A percentile compares a stretch with the other conserved stretches of the same genome.
These are phyloP conservation scores for Carassius gibelio DNA, from an alignment of 2,113 vertebrate genomes.

Conservation along the genomic window DNA sequence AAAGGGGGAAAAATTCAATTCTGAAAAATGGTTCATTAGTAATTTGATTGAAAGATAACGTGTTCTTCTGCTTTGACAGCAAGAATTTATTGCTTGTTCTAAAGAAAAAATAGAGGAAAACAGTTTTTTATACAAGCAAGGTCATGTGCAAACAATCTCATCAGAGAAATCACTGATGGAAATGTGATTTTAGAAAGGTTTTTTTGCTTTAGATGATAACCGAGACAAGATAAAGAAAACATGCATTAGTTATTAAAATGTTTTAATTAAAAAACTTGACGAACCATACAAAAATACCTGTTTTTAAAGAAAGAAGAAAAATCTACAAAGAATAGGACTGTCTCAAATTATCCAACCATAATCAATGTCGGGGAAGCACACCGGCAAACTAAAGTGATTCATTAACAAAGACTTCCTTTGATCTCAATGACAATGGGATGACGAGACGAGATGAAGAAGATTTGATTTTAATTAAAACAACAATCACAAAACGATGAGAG, in stretches of 20 bases:
- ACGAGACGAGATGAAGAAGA: no score
- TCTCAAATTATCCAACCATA: not conserved
- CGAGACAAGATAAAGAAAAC: not conserved
- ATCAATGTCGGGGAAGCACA: not conserved
- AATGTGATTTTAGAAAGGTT: not conserved
- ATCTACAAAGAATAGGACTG: not conserved
- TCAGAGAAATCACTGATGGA: not conserved
- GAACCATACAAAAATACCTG: no score
- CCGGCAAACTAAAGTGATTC: not conserved
- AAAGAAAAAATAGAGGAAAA: not conserved
- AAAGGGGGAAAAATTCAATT: constrained; percentile 42
- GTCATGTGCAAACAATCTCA: not conserved
- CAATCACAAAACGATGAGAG: no score
- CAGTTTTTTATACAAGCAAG: not conserved
- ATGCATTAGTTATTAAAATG: not conserved
- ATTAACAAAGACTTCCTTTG: no score
- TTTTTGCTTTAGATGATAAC: not conserved
- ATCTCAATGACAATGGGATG: no score
- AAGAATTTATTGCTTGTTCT: not conserved
- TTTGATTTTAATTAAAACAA: no score
- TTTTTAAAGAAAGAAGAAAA: not conserved
- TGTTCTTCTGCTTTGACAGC: constrained; percentile 23
- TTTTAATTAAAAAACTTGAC: not conserved
- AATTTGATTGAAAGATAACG: constrained; percentile 34
- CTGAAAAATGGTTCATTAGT: constrained; percentile 38